Base-by-base conservation (phyloP, 1,140 invertebrate genomes). In the Penaeus japonicus region DNA sequence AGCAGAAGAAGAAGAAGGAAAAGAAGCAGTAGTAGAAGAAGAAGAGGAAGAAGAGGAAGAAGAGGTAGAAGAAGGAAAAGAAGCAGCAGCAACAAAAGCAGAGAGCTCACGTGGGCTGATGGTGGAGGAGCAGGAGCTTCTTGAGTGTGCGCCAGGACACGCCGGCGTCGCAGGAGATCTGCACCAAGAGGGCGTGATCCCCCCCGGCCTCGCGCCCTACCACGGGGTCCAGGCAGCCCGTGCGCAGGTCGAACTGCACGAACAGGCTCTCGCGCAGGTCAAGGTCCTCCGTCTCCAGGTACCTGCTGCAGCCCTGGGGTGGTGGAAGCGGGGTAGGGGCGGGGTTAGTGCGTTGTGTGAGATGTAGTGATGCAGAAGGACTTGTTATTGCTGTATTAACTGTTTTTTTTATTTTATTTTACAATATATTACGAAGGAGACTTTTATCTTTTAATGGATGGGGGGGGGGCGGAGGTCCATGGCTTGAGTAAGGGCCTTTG, bases 181-280 rank as follows among this genome's bases (percentile, higher is more conserved):
- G 92, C 0, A 93, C 83, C 5, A 93, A 84, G n/a, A 93, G 91
- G 18, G 91, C 91, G 85, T 93, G 90, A 87, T 92, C 91, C 0
- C 85, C 92, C 12, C 84, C 77, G 20, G 85, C 87, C 54, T 73
- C 73, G 17, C 39, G 84, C 27, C 89, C 89, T 5, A 86, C 88
- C 20, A 92, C 92, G 20, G 85, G 32, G 4, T 91, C 88, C 30
- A 92, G 83, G 85, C 93, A 93, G 10, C 93, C 93, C 90, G 92
- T 93, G 89, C 92, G 90, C 62, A 94, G 93, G 89, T 93, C 91
- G 89, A 93, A 94, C 91, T 93, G 93, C 24, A 94, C 90, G 53
- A 92, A 92, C 35, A 91, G 91, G 1, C 92, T 92, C 24, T 91
- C 70, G n/a, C 90, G 89, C 32, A 94, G 91, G 91, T 93, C 92